Percentiles rank a stretch among this genome's conserved stretches.
Conservation (phyloP, 2,113 vertebrate genomes). For the Reinhardtius hippoglossoides region DNA sequence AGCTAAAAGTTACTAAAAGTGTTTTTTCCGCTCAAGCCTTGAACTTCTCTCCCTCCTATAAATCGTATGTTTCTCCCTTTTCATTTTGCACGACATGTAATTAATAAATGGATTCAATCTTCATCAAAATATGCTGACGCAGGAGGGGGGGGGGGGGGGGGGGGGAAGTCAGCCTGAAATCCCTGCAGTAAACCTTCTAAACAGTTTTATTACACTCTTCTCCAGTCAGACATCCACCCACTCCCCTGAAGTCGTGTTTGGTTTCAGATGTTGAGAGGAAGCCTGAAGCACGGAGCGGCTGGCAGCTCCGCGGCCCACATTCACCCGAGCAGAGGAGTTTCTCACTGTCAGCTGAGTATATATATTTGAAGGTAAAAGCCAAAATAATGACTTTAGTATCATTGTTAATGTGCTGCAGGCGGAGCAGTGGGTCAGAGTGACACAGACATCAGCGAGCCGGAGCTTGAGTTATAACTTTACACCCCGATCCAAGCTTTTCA, state of each 20-base stretch:
- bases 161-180: not conserved
- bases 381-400: slow-evolving; percentile 40
- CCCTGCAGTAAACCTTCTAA: not conserved
- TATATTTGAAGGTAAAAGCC: slow-evolving; percentile 26
- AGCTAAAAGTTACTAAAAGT: too few relatives aligned
- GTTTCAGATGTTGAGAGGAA: not conserved
- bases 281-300: slow-evolving; percentile 7
- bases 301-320: slow-evolving; percentile 4
- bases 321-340: slow-evolving; percentile 21
- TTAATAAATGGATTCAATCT: not conserved
- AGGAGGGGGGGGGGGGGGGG: not conserved
- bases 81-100: not conserved
- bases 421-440: slow-evolving; percentile 37
- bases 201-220: not conserved
- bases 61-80: not conserved
- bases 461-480: slow-evolving; percentile 21
- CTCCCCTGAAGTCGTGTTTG: slow-evolving; percentile 7
- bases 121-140: not conserved
- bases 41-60: not conserved
- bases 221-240: not conserved
- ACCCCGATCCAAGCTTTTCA: slow-evolving; percentile 31
- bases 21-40: too few relatives aligned
- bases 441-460: not conserved
- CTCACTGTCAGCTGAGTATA: slow-evolving; percentile 5
- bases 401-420: slow-evolving; percentile 34